These are phyloP conservation scores for Stigmatopora argus DNA, from an alignment of 2,113 vertebrate genomes.

Conservation along the genomic window DNA sequence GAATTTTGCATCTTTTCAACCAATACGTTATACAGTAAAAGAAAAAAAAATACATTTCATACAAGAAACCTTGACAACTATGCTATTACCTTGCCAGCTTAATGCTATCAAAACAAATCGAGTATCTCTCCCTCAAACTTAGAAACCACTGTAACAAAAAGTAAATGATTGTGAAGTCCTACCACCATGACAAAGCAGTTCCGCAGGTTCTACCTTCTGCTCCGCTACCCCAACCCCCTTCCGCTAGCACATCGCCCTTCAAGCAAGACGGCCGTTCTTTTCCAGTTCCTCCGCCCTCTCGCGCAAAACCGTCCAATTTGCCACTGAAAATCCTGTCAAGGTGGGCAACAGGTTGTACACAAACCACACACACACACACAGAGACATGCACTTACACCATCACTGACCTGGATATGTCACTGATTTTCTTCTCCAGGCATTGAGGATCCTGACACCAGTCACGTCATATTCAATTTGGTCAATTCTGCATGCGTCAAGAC, in stretches of 20 bases:
- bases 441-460: constrained; percentile 3
- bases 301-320: constrained; percentile 16
- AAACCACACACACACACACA: neutral
- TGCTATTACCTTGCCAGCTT: neutral
- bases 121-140: neutral
- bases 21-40: too few relatives aligned
- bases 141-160: neutral
- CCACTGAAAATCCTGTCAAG: constrained; percentile 6
- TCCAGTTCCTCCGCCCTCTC: constrained; percentile 51
- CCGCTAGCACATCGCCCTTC: constrained; percentile 17
- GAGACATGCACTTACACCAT: neutral
- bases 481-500: neutral
- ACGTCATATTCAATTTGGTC: constrained; percentile 12
- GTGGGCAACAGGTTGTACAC: constrained; percentile 34
- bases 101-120: neutral
- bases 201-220: constrained; percentile 58
- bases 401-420: constrained; percentile 48
- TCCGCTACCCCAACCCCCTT: neutral
- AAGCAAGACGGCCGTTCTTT: constrained; percentile 40
- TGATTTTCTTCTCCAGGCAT: constrained; percentile 15
- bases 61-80: neutral
- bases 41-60: neutral
- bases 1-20: too few relatives aligned
- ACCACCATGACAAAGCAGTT: constrained; percentile 68
- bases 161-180: constrained; percentile 27